These are phyloP conservation scores for Gambelia wislizenii DNA, from an alignment of 2,797 vertebrate genomes.

Conservation along the genomic window DNA sequence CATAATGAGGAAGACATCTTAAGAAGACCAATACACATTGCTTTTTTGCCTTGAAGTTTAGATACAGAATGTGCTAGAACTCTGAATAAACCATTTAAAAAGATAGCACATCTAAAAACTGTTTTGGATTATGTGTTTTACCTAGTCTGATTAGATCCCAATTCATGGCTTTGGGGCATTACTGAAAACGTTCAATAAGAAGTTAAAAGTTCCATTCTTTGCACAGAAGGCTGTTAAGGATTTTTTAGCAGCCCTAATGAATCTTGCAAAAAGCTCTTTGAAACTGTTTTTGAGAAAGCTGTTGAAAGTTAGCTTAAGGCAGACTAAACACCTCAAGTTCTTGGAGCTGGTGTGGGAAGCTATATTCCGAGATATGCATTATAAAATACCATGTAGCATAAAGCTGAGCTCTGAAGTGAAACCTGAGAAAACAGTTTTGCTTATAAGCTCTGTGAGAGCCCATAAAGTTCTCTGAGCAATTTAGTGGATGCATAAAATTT, in stretches of 20 bases:
- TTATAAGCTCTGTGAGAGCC: neutral
- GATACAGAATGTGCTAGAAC: neutral
- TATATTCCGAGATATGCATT: neutral
- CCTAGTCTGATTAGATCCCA: neutral
- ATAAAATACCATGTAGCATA: constrained; percentile 2
- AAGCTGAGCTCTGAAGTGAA: constrained; percentile 15
- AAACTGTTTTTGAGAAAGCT: constrained; percentile 5
- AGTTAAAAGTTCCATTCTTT: constrained; percentile 16
- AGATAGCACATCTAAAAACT: neutral
- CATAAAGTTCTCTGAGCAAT: constrained; percentile 22
- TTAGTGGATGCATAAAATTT: constrained; percentile 11
- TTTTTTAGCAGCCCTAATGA: constrained; percentile 29
- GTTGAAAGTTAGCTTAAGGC: constrained; percentile 21
- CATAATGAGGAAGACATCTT: neutral
- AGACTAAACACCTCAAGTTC: neutral
- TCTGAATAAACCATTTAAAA: neutral
- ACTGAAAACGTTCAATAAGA: neutral
- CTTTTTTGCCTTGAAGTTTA: neutral
- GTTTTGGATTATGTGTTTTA: constrained; percentile 4
- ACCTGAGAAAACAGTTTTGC: constrained; percentile 16
- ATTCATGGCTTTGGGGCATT: neutral
- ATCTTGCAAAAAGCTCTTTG: constrained; percentile 33
- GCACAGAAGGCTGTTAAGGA: constrained; percentile 2
- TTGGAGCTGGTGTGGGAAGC: neutral
- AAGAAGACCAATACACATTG: too few relatives aligned